Conservation (phyloP, 2,797 vertebrate species). For the Miichthys miiuy region DNA sequence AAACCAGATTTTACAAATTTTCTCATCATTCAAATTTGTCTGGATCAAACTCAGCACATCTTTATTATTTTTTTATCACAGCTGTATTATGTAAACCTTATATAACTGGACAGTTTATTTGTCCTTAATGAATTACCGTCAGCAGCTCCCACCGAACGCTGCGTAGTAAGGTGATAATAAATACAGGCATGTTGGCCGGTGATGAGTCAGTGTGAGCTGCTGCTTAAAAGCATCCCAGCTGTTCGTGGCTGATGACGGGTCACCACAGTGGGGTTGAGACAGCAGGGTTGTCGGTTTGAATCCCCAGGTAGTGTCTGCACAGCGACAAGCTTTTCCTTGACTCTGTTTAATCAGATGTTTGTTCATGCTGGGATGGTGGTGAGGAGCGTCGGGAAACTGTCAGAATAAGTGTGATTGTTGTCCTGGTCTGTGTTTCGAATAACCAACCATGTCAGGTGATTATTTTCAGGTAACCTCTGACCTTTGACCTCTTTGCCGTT, state of each 20-base stretch:
- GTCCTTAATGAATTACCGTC: slow-evolving; percentile 19
- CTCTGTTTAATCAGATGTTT: slow-evolving; percentile 27
- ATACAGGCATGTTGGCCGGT: slow-evolving; percentile 4
- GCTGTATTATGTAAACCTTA: background rate
- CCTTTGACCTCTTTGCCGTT: slow-evolving; percentile 1
- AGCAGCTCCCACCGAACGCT: slow-evolving; percentile 22
- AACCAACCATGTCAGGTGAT: too few relatives aligned
- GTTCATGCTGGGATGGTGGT: slow-evolving; percentile 9
- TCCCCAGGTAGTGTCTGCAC: slow-evolving; percentile 51
- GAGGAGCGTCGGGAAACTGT: background rate
- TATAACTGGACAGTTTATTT: slow-evolving; percentile 19
- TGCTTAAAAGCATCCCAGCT: slow-evolving; percentile 29
- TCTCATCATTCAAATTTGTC: too few relatives aligned
- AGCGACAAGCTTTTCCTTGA: slow-evolving; percentile 29
- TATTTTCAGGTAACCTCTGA: background rate
- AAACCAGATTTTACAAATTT: too few relatives aligned
- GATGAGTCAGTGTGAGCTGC: slow-evolving; percentile 28
- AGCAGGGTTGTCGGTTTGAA: slow-evolving; percentile 53
- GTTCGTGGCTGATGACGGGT: background rate
- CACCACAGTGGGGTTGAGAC: slow-evolving; percentile 22
- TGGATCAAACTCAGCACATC: too few relatives aligned
- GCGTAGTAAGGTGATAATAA: slow-evolving; percentile 32
- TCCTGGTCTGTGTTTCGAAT: too few relatives aligned
- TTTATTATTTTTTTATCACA: too few relatives aligned
- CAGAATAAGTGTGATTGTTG: too few relatives aligned